A percentile compares a stretch with the other conserved stretches of the same genome.
Conservation (phyloP, 1,140 invertebrate species). For the Dryas iulia region DNA sequence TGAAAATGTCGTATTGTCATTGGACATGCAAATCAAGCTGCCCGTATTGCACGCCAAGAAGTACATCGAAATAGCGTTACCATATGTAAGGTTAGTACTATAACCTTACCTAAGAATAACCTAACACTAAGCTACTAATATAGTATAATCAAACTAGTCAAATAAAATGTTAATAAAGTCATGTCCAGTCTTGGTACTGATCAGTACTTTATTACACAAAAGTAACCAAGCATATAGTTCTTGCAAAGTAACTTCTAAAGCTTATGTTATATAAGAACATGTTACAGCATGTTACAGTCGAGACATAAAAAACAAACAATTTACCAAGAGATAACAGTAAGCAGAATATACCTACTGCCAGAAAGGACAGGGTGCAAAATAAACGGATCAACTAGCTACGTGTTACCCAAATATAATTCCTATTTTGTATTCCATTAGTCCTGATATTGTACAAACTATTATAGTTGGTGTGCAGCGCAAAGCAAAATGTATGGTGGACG, state of each 20-base stretch:
- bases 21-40: too few species aligned
- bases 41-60: too few species aligned
- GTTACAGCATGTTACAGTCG: conserved; percentile 1
- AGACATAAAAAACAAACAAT: conserved; percentile 30
- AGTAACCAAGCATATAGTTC: neutral
- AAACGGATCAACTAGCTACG: conserved; percentile 47
- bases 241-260: neutral
- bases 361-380: conserved; percentile 45
- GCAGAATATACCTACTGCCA: conserved; percentile 42
- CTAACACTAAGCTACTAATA: too few species aligned
- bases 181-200: too few species aligned
- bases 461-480: conserved; percentile 45
- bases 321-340: conserved; percentile 34
- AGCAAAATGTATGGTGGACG: conserved; percentile 61
- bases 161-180: too few species aligned
- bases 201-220: too few species aligned
- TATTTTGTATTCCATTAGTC: conserved; percentile 53
- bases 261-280: neutral
- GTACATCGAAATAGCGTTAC: too few species aligned
- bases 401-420: conserved; percentile 45
- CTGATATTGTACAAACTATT: conserved; percentile 54
- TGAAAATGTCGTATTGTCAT: too few species aligned
- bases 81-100: too few species aligned
- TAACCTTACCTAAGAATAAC: too few species aligned
- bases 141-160: too few species aligned